A percentile compares a stretch with the other conserved stretches of the same genome.
Evolutionary conservation across 2,113 vertebrate genomes (phyloP).

Genomic region (Nyctereutes procyonoides): DNA sequence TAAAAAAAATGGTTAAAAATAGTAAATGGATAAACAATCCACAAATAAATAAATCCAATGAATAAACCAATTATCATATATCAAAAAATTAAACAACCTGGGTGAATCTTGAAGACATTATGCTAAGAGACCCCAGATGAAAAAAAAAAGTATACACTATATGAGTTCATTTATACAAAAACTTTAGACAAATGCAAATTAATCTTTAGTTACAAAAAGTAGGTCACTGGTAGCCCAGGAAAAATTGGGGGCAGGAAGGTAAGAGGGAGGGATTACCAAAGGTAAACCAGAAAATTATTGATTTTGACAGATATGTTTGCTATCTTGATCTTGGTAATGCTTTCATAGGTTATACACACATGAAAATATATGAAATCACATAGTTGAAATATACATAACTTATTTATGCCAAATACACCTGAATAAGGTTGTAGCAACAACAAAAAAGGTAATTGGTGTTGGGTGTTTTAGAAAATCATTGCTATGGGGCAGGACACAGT

Average conservation of each 20-base stretch:
- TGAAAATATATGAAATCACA: conserved; percentile 21
- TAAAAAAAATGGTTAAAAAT: neutral
- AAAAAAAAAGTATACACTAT: neutral
- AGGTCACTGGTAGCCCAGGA: neutral
- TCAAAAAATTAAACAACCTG: neutral
- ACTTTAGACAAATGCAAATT: conserved; percentile 53
- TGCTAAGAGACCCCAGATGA: neutral
- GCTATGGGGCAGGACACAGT: neutral
- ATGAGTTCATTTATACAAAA: neutral
- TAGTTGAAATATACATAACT: neutral
- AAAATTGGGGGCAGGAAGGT: neutral
- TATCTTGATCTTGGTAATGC: neutral
- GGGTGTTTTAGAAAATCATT: neutral
- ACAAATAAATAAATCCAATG: conserved; percentile 11
- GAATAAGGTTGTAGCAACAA: neutral
- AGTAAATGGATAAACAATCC: neutral
- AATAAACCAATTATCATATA: neutral
- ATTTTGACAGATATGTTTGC: neutral
- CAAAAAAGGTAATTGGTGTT: neutral
- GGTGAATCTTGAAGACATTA: neutral
- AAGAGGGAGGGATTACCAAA: neutral
- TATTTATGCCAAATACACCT: neutral
- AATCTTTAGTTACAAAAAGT: neutral
- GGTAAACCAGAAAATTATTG: neutral
- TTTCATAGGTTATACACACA: neutral